Percentiles rank a stretch among this genome's conserved stretches.
Conservation (phyloP, 2,888 invertebrate species). For the Clunio marinus region DNA sequence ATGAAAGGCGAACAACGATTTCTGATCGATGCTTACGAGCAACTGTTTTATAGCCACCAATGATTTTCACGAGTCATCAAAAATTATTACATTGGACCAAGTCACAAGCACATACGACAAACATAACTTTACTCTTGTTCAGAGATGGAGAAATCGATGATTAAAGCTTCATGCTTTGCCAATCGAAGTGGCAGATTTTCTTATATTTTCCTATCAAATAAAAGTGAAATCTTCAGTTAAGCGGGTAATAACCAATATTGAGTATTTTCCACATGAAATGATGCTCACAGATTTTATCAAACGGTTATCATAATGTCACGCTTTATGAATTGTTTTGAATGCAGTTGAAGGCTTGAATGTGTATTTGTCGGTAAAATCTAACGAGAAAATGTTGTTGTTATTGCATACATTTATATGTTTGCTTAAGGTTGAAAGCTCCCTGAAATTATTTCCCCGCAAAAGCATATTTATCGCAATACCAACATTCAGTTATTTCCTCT, state of each 20-base stretch:
- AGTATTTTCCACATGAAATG: constrained; percentile 30
- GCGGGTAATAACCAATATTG: constrained; percentile 26
- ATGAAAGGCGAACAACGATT: not conserved
- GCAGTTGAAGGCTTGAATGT: too few relatives aligned
- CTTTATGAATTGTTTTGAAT: not conserved
- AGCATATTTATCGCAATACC: too few relatives aligned
- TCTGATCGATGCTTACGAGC: not conserved
- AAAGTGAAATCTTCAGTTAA: constrained; percentile 1
- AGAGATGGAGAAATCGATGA: constrained; percentile 4
- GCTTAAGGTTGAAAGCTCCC: too few relatives aligned
- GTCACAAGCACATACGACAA: constrained; percentile 10
- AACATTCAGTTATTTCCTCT: too few relatives aligned
- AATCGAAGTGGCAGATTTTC: too few relatives aligned
- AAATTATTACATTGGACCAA: constrained; percentile 9
- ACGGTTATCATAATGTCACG: not conserved
- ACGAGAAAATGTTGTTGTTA: too few relatives aligned
- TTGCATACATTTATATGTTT: too few relatives aligned
- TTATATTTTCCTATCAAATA: constrained; percentile 15
- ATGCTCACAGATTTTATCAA: constrained; percentile 19
- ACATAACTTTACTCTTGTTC: not conserved
- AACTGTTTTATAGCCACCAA: not conserved
- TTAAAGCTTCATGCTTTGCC: too few relatives aligned
- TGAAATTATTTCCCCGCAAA: too few relatives aligned
- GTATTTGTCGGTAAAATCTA: too few relatives aligned
- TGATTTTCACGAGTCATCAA: constrained; percentile 20